phyloP scores from a whole-genome alignment of 1,140 invertebrate genomes.

The Adoxophyes honmai region DNA sequence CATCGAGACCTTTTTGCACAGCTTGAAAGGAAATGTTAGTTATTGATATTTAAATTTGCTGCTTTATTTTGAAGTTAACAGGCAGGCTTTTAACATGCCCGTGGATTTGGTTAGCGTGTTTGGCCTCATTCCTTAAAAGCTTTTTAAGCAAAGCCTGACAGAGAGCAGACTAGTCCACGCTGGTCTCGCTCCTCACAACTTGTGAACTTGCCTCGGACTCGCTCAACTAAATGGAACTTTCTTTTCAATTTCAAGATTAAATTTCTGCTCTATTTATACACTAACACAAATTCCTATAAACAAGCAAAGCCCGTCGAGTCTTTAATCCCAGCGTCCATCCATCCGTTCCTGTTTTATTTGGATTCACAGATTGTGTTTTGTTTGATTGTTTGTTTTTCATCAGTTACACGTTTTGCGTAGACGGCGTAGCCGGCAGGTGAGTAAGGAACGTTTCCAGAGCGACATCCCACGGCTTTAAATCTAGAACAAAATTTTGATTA shows the following conservation, averaged over 20 bases:
- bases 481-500: slow-evolving; percentile 4
- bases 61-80: too few species aligned
- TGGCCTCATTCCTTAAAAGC: neutral
- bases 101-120: neutral
- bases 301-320: slow-evolving; percentile 42
- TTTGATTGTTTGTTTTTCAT: slow-evolving; percentile 10
- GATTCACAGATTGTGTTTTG: slow-evolving; percentile 9
- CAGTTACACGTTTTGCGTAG: neutral
- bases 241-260: slow-evolving; percentile 20
- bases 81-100: too few species aligned
- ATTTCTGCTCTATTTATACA: slow-evolving; percentile 40
- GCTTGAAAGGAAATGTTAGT: too few species aligned
- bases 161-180: neutral
- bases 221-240: slow-evolving; percentile 4
- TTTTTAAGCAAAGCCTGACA: neutral
- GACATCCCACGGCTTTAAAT: slow-evolving; percentile 2
- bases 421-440: neutral
- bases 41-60: too few species aligned
- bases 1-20: too few species aligned
- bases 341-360: slow-evolving; percentile 5
- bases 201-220: slow-evolving; percentile 8
- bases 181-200: neutral
- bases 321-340: slow-evolving; percentile 20
- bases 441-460: slow-evolving; percentile 5
- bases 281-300: slow-evolving; percentile 72